phyloP scores from a whole-genome alignment of 2,113 vertebrate species.

The Triplophysa dalaica region DNA sequence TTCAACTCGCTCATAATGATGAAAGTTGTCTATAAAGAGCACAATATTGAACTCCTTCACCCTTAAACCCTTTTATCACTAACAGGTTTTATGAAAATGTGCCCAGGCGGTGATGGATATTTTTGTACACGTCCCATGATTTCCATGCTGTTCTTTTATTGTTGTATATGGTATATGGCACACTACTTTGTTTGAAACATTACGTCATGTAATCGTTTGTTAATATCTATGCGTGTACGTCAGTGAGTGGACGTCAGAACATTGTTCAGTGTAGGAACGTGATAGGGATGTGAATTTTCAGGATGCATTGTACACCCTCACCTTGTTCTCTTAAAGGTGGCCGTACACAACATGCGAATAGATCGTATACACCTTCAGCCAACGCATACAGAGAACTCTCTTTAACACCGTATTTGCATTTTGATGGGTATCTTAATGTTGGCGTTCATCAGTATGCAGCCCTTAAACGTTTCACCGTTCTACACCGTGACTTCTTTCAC shows the following conservation, averaged over 20 bases:
- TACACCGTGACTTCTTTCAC: conserved; percentile 23
- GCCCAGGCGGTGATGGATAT: not conserved
- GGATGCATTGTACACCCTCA: not conserved
- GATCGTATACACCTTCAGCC: not conserved
- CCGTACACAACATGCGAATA: not conserved
- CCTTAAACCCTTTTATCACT: not conserved
- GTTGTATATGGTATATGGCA: not conserved
- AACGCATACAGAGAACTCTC: not conserved
- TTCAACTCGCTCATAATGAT: not conserved
- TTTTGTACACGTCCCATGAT: not conserved
- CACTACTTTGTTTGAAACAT: not conserved
- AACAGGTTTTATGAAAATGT: not conserved
- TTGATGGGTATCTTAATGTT: conserved; percentile 9
- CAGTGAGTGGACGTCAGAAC: not conserved
- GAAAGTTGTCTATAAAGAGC: not conserved
- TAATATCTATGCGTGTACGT: not conserved
- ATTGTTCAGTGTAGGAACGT: conserved; percentile 12
- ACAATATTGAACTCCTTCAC: not conserved
- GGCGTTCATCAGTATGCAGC: conserved; percentile 26
- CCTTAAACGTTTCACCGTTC: conserved; percentile 19
- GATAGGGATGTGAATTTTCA: conserved; percentile 12
- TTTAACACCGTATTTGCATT: conserved; percentile 19
- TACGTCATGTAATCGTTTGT: no score
- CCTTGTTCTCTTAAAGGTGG: not conserved
- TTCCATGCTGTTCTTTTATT: not conserved